phyloP scores from a whole-genome alignment of 2,797 vertebrate species.

The Enteromius mattozi region DNA sequence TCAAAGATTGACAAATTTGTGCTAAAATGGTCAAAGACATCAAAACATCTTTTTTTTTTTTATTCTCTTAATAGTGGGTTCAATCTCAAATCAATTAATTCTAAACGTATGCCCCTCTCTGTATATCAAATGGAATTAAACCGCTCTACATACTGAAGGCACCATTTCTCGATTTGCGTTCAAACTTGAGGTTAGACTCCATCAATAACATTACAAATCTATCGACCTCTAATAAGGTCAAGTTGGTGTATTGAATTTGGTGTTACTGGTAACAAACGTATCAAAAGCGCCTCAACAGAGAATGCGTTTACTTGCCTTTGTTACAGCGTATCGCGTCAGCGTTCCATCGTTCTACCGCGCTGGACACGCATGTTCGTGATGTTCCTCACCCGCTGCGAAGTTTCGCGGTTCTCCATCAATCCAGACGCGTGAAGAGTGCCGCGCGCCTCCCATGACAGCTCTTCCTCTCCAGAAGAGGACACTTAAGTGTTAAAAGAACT shows the following conservation, averaged over 20 bases:
- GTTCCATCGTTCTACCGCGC: conserved; percentile 27
- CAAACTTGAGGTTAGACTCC: conserved; percentile 8
- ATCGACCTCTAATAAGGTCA: conserved; percentile 48
- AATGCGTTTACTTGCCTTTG: conserved; percentile 54
- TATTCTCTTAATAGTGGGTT: neutral
- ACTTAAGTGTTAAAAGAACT: neutral
- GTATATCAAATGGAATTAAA: neutral
- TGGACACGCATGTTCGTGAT: conserved; percentile 26
- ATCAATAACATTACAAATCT: neutral
- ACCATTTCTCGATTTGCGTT: neutral
- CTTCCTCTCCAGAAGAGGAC: neutral
- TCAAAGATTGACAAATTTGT: neutral
- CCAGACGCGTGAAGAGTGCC: conserved; percentile 35
- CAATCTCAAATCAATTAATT: neutral
- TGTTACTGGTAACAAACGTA: neutral
- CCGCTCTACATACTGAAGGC: neutral
- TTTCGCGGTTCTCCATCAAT: conserved; percentile 43
- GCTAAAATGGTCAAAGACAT: neutral
- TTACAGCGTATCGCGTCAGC: conserved; percentile 15
- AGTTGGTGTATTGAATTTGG: neutral
- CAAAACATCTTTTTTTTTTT: neutral
- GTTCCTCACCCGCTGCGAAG: conserved; percentile 25
- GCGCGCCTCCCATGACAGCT: conserved; percentile 30
- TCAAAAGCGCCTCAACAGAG: neutral
- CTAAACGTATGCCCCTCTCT: neutral